These are phyloP conservation scores for Cepphus grylle DNA, from an alignment of 2,113 vertebrate species.

Conservation along the genomic window DNA sequence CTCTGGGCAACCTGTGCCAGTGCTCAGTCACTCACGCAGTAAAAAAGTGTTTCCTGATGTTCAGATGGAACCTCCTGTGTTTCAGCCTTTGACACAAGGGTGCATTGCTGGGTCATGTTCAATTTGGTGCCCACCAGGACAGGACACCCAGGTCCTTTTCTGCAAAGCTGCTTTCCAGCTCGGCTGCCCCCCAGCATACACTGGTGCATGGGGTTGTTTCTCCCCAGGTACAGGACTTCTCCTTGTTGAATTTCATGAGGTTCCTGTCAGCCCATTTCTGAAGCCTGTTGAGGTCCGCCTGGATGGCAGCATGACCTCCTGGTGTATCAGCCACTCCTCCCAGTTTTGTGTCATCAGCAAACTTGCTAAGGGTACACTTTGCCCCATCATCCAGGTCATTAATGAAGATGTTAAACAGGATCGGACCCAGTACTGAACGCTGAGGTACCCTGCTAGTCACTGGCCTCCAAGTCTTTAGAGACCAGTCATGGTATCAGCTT, in stretches of 20 bases:
- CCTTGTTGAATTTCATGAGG: neutral
- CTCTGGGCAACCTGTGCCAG: neutral
- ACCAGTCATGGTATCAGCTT: neutral
- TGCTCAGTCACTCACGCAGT: neutral
- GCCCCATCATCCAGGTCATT: neutral
- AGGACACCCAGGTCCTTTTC: neutral
- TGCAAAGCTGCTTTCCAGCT: neutral
- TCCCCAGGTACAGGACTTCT: neutral
- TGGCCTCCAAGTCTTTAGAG: neutral
- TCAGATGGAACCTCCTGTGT: neutral
- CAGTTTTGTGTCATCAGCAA: neutral
- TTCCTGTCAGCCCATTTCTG: neutral
- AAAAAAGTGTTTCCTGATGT: neutral
- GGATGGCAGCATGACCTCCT: neutral
- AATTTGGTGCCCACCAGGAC: neutral
- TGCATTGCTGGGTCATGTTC: neutral
- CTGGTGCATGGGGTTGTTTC: neutral
- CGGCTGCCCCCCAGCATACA: neutral
- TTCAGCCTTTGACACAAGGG: neutral
- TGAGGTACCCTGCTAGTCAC: neutral
- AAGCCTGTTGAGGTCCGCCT: neutral
- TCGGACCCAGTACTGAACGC: neutral
- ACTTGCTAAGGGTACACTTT: neutral
- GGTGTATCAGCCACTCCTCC: neutral
- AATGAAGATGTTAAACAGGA: neutral